These are phyloP conservation scores for Sterrhoptilus dennistouni DNA, from an alignment of 2,113 vertebrate genomes.

Conservation along the genomic window DNA sequence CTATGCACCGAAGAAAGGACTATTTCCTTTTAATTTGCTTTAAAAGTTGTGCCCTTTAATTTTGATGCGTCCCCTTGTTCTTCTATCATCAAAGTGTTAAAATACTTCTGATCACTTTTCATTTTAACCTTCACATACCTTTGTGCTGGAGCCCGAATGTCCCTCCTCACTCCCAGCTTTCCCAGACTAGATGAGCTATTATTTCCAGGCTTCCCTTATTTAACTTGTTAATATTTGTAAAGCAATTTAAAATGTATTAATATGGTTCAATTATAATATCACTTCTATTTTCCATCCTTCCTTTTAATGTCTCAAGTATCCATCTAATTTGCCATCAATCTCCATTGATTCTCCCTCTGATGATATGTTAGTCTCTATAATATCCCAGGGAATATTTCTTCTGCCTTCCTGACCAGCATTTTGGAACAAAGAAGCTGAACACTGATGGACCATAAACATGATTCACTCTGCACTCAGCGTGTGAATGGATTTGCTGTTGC, in stretches of 20 bases:
- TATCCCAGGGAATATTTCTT: constrained; percentile 24
- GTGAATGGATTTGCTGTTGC: neutral
- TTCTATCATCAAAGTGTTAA: constrained; percentile 39
- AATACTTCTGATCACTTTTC: constrained; percentile 45
- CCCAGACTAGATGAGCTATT: constrained; percentile 23
- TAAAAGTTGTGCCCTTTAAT: constrained; percentile 62
- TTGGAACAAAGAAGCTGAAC: constrained; percentile 36
- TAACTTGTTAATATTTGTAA: constrained; percentile 59
- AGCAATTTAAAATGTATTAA: constrained; percentile 61
- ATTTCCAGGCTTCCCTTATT: constrained; percentile 25
- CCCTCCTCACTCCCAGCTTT: neutral
- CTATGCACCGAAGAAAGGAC: constrained; percentile 22
- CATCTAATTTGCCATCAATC: constrained; percentile 62
- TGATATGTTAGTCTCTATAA: constrained; percentile 51
- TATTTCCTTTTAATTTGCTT: constrained; percentile 54
- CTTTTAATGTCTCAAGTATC: constrained; percentile 56
- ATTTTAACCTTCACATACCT: constrained; percentile 38
- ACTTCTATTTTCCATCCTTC: constrained; percentile 44
- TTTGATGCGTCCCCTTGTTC: constrained; percentile 40
- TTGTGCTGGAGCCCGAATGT: neutral
- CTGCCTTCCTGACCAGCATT: constrained; percentile 48
- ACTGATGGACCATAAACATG: neutral
- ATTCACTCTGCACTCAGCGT: neutral
- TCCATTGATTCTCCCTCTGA: constrained; percentile 56
- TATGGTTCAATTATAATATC: constrained; percentile 34